Base-by-base conservation (phyloP, 2,888 invertebrate species). In the Ophraella communa region DNA sequence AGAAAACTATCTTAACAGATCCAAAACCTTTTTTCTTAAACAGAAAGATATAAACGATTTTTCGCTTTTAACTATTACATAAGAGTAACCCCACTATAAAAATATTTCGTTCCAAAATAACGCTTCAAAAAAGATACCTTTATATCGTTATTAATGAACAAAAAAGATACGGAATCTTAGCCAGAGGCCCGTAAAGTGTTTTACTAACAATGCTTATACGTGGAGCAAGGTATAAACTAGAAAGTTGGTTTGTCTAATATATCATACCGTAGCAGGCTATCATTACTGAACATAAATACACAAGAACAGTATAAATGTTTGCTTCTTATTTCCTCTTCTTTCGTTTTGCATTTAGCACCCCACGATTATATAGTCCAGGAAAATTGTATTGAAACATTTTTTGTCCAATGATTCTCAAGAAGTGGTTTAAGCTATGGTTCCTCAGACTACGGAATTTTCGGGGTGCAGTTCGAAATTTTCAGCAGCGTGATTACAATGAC, bases 201-300 rank as follows among this genome's bases (percentile, higher is more conserved):
- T 76, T 78, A 74, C 77, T 77, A 79, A 79, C 78, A 79, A 77
- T 76, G 73, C 67, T 69, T 39, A 70, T 65, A 62, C 66, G 68
- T 63, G 66, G 77, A 73, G 76, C 74, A 70, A 75, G 74, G 72
- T 73, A 79, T 78, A 77, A 79, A 78, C 78, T 77, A 77, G 71
- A 74, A 74, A 76, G 76, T 75, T 73, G 74, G 74, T 73, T 76
- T 77, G 79, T 79, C 79, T 76, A 79, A 80, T 80, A 80, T 80
- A 80, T 80, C 80, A 80, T 77, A 69, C 75, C 71, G 77, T 75
- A 75, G 78, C 79, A 80, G 79, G 77, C 75, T 80, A 79, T 80
- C 78, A 80, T 80, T 80, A 80, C 76, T 68, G 78, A 78, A 79
- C 79, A 80, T 80, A 80, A 80, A 80, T 80, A 79, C 79, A 77